These are phyloP conservation scores for Dascillus cervinus DNA, from an alignment of 2,888 invertebrate species.

Conservation along the genomic window DNA sequence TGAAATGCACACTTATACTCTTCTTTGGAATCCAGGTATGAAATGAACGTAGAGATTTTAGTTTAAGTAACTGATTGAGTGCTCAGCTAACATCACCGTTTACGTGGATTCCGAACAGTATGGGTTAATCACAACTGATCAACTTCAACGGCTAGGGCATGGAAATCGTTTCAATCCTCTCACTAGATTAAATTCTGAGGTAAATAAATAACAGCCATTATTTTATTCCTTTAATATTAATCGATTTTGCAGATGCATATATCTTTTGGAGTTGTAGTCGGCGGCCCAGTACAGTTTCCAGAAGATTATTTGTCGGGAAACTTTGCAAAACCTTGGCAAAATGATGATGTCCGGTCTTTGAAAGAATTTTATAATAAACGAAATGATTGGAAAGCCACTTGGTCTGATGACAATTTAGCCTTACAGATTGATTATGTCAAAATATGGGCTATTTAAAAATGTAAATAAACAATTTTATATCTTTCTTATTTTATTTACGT, in stretches of 20 bases:
- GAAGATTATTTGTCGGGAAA: conserved; percentile 40
- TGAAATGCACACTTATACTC: conserved; percentile 3
- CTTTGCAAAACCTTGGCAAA: conserved; percentile 55
- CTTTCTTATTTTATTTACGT: too few relatives aligned
- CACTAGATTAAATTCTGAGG: too few relatives aligned
- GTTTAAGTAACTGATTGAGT: too few relatives aligned
- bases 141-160: too few relatives aligned
- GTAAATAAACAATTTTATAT: too few relatives aligned
- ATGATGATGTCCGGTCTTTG: conserved; percentile 48
- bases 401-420: conserved; percentile 35
- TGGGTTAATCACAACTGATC: too few relatives aligned
- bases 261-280: conserved; percentile 56
- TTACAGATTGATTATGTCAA: conserved; percentile 45
- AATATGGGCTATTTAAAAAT: conserved; percentile 25
- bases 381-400: conserved; percentile 49
- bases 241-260: background rate
- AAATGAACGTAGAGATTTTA: too few relatives aligned
- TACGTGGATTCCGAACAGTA: conserved; percentile 38
- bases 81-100: conserved; percentile 30
- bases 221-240: too few relatives aligned
- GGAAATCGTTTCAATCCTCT: too few relatives aligned
- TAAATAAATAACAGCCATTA: too few relatives aligned
- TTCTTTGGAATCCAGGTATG: conserved; percentile 5
- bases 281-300: conserved; percentile 55
- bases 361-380: conserved; percentile 52